Conservation (phyloP, 2,113 vertebrate species). For the Octodon degus region DNA sequence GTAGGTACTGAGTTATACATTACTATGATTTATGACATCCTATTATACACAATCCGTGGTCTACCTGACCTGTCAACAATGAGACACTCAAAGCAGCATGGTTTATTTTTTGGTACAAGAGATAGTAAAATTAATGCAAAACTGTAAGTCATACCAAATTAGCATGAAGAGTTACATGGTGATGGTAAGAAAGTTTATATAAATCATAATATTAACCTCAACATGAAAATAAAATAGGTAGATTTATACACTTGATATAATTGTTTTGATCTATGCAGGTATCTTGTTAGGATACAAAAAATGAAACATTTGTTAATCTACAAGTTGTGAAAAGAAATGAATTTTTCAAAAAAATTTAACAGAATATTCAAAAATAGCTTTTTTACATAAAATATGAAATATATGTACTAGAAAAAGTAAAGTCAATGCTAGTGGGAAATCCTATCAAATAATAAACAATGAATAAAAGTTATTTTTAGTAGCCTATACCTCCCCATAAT, state of each 20-base stretch:
- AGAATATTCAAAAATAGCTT: background rate
- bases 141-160: background rate
- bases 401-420: background rate
- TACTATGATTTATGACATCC: background rate
- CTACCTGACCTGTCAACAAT: background rate
- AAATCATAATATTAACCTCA: background rate
- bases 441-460: background rate
- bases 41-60: background rate
- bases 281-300: background rate
- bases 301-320: background rate
- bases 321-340: background rate
- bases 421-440: background rate
- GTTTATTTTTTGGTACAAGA: background rate
- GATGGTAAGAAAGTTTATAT: background rate
- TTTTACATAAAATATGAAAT: background rate
- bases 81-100: background rate
- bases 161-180: background rate
- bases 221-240: background rate
- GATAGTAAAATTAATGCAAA: background rate
- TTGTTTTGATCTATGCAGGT: background rate
- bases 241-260: background rate
- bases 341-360: background rate
- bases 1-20: background rate
- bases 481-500: background rate
- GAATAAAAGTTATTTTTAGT: background rate